phyloP scores from a whole-genome alignment of 2,888 invertebrate species.

The Lamproptera curius region DNA sequence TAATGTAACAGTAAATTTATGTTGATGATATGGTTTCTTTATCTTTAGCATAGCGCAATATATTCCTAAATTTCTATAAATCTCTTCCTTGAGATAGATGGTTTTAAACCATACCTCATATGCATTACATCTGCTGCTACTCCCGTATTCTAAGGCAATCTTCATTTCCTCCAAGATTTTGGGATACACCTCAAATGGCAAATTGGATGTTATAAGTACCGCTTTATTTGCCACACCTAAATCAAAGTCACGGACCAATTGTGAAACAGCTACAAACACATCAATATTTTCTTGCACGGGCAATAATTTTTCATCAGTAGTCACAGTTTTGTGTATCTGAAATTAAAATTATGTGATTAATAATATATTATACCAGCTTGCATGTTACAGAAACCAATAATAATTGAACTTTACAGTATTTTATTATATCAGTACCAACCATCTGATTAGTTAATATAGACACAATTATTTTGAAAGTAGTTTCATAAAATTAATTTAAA shows the following conservation, averaged over 20 bases:
- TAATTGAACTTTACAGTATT: too few species aligned
- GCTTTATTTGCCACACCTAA: conserved; percentile 80
- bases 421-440: too few species aligned
- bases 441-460: too few species aligned
- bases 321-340: conserved; percentile 56
- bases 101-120: conserved; percentile 76
- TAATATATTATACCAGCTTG: too few species aligned
- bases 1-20: too few species aligned
- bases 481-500: too few species aligned
- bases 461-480: too few species aligned
- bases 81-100: too few species aligned
- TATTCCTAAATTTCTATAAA: neutral
- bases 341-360: too few species aligned
- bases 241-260: conserved; percentile 78
- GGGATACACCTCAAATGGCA: conserved; percentile 73
- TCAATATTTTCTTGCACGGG: conserved; percentile 67
- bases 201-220: conserved; percentile 70
- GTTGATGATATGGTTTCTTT: too few species aligned
- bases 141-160: conserved; percentile 75
- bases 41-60: too few species aligned
- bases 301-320: conserved; percentile 40
- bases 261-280: conserved; percentile 75
- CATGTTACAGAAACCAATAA: too few species aligned
- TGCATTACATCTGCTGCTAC: conserved; percentile 81
- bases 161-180: conserved; percentile 76